A percentile compares a stretch with the other conserved stretches of the same genome.
Conservation (phyloP, 2,113 vertebrate genomes). For the Myrmecophaga tridactyla region DNA sequence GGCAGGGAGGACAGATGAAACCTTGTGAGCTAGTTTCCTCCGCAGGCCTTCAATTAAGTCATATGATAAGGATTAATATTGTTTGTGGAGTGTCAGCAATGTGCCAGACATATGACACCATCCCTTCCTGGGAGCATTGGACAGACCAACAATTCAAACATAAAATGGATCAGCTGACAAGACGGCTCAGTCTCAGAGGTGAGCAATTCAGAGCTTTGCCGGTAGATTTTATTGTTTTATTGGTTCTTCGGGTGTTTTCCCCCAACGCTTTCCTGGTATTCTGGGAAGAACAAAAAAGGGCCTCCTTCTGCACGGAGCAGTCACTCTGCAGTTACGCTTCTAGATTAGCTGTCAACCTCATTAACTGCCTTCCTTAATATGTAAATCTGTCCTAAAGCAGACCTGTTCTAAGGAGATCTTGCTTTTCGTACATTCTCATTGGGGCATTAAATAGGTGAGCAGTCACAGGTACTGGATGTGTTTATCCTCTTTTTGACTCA, state of each 20-base stretch:
- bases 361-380: neutral
- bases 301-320: neutral
- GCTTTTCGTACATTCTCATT: neutral
- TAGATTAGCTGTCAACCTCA: neutral
- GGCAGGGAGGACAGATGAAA: constrained; percentile 43
- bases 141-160: constrained; percentile 27
- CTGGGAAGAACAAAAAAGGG: neutral
- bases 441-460: neutral
- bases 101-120: constrained; percentile 27
- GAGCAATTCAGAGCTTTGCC: neutral
- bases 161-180: neutral
- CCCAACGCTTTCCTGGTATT: neutral
- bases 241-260: neutral
- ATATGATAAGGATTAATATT: constrained; percentile 67
- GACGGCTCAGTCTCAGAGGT: neutral
- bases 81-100: constrained; percentile 60
- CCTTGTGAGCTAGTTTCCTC: constrained; percentile 51
- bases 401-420: neutral
- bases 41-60: constrained; percentile 44
- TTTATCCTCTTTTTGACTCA: constrained; percentile 57
- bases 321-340: neutral
- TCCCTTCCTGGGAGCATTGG: neutral
- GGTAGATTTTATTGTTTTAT: neutral
- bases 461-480: neutral
- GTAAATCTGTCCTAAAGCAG: neutral